These are phyloP conservation scores for Cyprinodon variegatus DNA, from an alignment of 2,113 vertebrate species.

Conservation along the genomic window DNA sequence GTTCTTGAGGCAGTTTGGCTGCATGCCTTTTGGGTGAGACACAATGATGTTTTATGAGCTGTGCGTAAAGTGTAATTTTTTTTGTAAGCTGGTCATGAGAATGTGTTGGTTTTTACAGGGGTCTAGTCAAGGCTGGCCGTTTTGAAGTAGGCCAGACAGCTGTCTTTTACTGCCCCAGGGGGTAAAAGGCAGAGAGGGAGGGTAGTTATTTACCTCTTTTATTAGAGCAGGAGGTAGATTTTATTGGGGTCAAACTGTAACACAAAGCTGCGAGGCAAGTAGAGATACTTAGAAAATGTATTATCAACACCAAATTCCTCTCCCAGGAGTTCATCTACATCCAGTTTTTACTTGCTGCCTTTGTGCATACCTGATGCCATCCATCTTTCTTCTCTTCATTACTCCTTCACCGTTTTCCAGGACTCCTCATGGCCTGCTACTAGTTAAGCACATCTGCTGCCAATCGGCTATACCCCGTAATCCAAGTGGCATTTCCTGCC, in stretches of 20 bases:
- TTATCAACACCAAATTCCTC: slow-evolving; percentile 59
- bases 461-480: slow-evolving; percentile 75
- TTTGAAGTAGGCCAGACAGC: slow-evolving; percentile 77
- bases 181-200: slow-evolving; percentile 80
- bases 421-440: slow-evolving; percentile 54
- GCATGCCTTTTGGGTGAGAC: slow-evolving; percentile 33
- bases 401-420: slow-evolving; percentile 45
- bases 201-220: slow-evolving; percentile 79
- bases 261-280: slow-evolving; percentile 79
- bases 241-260: slow-evolving; percentile 84
- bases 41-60: slow-evolving; percentile 59
- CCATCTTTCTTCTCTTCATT: slow-evolving; percentile 41
- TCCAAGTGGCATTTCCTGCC: slow-evolving; percentile 79
- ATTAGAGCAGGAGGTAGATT: slow-evolving; percentile 76
- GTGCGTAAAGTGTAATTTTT: slow-evolving; percentile 60
- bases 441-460: slow-evolving; percentile 82
- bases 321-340: slow-evolving; percentile 34
- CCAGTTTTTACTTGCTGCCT: slow-evolving; percentile 21
- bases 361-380: slow-evolving; percentile 11
- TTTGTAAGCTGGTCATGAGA: slow-evolving; percentile 52
- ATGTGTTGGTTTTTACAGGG: slow-evolving; percentile 49
- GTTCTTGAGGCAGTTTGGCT: slow-evolving; percentile 16
- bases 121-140: slow-evolving; percentile 43
- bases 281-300: slow-evolving; percentile 40
- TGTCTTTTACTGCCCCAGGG: slow-evolving; percentile 84